Conservation (phyloP, 2,113 vertebrate species). For the Mobula hypostoma region DNA sequence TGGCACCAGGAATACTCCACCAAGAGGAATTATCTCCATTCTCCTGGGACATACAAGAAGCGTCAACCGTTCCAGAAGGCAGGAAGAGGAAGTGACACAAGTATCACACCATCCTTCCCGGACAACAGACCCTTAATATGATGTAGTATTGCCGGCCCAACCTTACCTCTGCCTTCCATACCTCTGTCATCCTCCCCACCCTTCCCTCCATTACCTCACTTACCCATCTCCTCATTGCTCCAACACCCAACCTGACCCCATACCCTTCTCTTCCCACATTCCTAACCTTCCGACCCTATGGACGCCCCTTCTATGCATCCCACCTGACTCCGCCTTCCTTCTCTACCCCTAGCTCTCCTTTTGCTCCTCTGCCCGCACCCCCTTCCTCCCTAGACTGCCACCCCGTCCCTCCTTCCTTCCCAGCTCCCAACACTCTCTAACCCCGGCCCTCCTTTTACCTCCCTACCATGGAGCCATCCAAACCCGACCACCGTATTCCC, state of each 20-base stretch:
- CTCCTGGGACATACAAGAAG: background rate
- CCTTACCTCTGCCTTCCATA: too few species aligned
- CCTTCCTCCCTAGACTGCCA: background rate
- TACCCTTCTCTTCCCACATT: background rate
- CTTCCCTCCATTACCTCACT: fast-evolving
- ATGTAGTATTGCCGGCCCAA: background rate
- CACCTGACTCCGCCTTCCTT: background rate
- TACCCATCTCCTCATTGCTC: fast-evolving
- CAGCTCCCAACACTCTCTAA: background rate
- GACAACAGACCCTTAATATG: too few species aligned
- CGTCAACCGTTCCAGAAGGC: background rate
- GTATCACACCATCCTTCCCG: background rate
- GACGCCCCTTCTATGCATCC: too few species aligned
- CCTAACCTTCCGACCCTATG: background rate
- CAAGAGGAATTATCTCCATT: background rate
- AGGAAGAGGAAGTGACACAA: background rate
- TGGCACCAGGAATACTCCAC: background rate
- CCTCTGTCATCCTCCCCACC: fast-evolving
- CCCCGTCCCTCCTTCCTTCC: background rate
- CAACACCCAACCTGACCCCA: too few species aligned
- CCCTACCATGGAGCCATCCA: too few species aligned
- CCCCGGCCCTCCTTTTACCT: too few species aligned
- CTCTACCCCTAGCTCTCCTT: background rate
- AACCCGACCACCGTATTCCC: too few species aligned
- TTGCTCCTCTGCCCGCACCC: background rate